Base-by-base conservation (phyloP, 2,888 invertebrate genomes). In the Agriopis aurantiaria region DNA sequence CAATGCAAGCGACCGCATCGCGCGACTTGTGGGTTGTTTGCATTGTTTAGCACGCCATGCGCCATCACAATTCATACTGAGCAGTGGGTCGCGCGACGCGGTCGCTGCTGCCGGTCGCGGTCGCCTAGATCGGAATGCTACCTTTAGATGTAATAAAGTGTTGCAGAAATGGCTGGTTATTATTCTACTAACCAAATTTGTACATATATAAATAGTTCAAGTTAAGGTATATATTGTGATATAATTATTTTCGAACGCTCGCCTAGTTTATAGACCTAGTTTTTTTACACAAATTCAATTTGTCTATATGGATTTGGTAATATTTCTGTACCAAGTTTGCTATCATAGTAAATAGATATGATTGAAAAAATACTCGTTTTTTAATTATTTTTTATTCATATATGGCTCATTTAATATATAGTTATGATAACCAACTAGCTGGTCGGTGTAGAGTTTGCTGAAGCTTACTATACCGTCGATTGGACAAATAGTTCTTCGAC, bases 191-290 rank as follows among this genome's bases (percentile, higher is more conserved):
- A 58, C 58, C 46, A 46, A 58, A 58, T 46, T 43, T 58, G 58
- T 58, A 58, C 23, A 46, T 58, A 58, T 46, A 33, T 88, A 23
- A 11, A 6, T 91, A 89, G 89, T 90, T 90, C 86, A 86, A 84
- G 80, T 72, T 88, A 90, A 91, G 12, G 87, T 87, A 89, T 33
- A 33, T 5, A 33, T 89, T 91, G 91, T 92, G 92, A 91, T 91
- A 90, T 86, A 33, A 33, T 33, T 33, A 76, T 85, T 84, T 86
- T 82, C 8, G 80, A 85, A 78, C 74, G 77, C 79, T 82, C 74
- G 75, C 80, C 78, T 83, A 81, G 80, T 82, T 83, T 82, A 56
- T 82, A 75, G 73, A 79, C 77, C 71, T 78, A 81, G 79, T 82
- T 82, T 82, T 78, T 75, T 77, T 80, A 80, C 70, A 76, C 17